Conservation (phyloP, 2,797 vertebrate species). For the Myripristis murdjan region DNA sequence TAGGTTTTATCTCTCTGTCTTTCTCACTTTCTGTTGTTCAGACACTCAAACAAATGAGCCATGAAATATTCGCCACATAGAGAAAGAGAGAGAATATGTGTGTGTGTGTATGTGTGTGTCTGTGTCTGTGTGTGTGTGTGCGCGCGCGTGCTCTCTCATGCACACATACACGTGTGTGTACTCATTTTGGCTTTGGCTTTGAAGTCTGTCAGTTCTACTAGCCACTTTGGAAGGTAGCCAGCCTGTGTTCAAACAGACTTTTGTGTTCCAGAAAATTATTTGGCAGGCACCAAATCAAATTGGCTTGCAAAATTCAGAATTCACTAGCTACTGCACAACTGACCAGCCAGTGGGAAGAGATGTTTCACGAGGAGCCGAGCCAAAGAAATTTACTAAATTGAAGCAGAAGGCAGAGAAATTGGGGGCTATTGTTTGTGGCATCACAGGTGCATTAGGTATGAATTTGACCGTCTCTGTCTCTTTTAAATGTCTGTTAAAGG, state of each 20-base stretch:
- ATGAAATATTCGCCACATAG: slow-evolving; percentile 76
- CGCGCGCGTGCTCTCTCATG: slow-evolving; percentile 24
- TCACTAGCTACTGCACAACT: slow-evolving; percentile 42
- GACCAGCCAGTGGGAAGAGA: slow-evolving; percentile 43
- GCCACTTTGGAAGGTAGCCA: slow-evolving; percentile 60
- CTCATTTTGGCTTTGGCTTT: slow-evolving; percentile 53
- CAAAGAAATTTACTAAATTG: slow-evolving; percentile 30
- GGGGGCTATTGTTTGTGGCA: not conserved
- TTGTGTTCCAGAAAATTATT: slow-evolving; percentile 57
- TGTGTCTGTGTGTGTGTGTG: slow-evolving; percentile 2
- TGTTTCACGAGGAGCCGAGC: slow-evolving; percentile 35
- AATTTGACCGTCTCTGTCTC: not conserved
- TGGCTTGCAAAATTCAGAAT: slow-evolving; percentile 52
- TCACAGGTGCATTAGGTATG: not conserved
- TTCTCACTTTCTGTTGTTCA: slow-evolving; percentile 71
- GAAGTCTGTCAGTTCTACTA: slow-evolving; percentile 55
- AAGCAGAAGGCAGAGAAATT: slow-evolving; percentile 1
- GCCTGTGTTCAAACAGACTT: slow-evolving; percentile 52
- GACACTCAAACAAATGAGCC: slow-evolving; percentile 77
- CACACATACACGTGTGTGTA: not conserved
- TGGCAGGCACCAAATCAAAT: slow-evolving; percentile 54
- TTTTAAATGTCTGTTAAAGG: too few species aligned
- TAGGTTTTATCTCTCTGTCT: slow-evolving; percentile 76
- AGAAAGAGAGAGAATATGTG: slow-evolving; percentile 36
- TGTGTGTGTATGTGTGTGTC: slow-evolving; percentile 40